Conservation (phyloP, 2,113 vertebrate genomes). For the Zosterops pallidus region DNA sequence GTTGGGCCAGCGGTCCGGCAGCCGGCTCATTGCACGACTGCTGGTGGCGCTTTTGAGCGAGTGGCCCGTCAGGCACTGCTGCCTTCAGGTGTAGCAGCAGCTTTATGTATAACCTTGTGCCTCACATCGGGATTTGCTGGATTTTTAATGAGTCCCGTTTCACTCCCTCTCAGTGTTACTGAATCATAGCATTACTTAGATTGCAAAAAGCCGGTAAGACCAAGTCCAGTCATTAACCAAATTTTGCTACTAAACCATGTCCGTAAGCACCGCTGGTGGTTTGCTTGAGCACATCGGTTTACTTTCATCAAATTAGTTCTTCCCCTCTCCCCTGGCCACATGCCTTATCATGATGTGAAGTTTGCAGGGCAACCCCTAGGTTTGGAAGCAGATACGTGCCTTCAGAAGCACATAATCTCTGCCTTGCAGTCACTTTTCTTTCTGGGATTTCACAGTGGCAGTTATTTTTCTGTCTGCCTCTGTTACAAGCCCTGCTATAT, state of each 20-base stretch:
- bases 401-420: not conserved
- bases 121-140: not conserved
- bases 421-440: not conserved
- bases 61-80: not conserved
- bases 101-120: not conserved
- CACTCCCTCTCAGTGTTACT: not conserved
- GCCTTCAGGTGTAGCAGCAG: not conserved
- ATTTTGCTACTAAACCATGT: not conserved
- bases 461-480: not conserved
- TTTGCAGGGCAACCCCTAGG: not conserved
- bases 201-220: not conserved
- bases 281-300: not conserved
- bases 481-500: not conserved
- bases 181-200: not conserved
- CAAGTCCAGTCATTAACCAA: not conserved
- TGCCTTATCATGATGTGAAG: not conserved
- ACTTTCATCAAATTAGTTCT: not conserved
- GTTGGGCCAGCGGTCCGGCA: not conserved
- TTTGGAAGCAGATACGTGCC: not conserved
- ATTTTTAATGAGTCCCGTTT: not conserved
- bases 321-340: fast-evolving
- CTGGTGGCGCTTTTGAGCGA: not conserved
- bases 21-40: too few relatives aligned
- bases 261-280: not conserved
- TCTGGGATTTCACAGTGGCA: not conserved